Evolutionary conservation across 2,888 invertebrate genomes (phyloP), one percentile per base, ranked within the genome.

Genomic region (Noctua comes): DNA sequence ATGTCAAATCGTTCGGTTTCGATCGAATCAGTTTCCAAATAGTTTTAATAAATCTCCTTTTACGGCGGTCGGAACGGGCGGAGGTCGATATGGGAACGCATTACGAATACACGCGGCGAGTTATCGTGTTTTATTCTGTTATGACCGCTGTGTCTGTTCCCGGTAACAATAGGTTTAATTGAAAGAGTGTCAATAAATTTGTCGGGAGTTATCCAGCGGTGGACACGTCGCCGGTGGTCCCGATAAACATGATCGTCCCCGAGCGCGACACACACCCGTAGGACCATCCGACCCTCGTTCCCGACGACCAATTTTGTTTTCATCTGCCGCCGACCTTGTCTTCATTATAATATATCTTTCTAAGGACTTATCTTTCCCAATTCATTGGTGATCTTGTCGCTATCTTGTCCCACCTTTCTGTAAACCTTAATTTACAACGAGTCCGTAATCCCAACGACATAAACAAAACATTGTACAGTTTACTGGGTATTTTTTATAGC

Each of bases 41-140:
- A 96, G 96, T 97, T 97, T 96, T 95, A 96, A 97, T 97, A 97
- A 97, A 97, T 97, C 97, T 96, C 96, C 96, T 96, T 97, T 97
- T 96, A 97, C 96, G 93, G 95, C 93, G 93, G 88, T 91, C 90
- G 91, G 91, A 92, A 92, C 93, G 93, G 91, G 91, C 92, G 91
- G 92, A 94, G 93, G 92, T 91, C 93, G 95, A 96, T 96, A 96
- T 92, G 93, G 93, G 91, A 91, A 92, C 92, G 91, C 95, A 94
- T 94, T 95, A 95, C 93, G 93, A 94, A 95, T 94, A 94, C 95
- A 95, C 92, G 95, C 94, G 93, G 94, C 94, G 94, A 94, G 94
- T 96, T 96, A 96, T 97, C 96, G 93, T 95, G 96, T 95, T 95
- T 93, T 95, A 95, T 94, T 95, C 93, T 95, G 95, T 96, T 95